Base-by-base conservation (phyloP, 2,113 vertebrate genomes). In the Anhinga anhinga region DNA sequence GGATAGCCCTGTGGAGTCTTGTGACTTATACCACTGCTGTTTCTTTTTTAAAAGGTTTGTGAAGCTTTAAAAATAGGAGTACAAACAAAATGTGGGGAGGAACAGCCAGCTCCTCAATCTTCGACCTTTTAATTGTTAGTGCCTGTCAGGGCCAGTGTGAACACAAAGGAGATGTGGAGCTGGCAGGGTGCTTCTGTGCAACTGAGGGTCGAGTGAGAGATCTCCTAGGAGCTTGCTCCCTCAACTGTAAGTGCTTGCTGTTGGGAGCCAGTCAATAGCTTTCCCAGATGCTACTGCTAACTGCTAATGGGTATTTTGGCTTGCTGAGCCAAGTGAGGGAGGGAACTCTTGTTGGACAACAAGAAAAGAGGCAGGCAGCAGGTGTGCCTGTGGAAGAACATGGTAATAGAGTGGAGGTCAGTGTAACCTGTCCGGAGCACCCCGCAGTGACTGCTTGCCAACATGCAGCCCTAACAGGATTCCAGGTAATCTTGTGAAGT, bases 11-110 rank as follows among this genome's bases (percentile, higher is more conserved):
- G 50, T 18, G 88, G 50, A 76, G 88, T 95, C 95, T 90, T 55
- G 92, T 96, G 96, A 97, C 92, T 92, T 55, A 32, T 7, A 82
- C 63, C 11, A 7, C 83, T 91, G 88, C 89, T 86, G 86, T 78
- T 95, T 36, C 91, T 94, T 58, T 88, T 86, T 74, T 78, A 65
- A 69, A 92, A 74, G 58, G 50, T 85, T 92, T 86, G 83, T 63
- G 76, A 84, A 65, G 94, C 83, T 85, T 93, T 86, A 95, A 96
- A 96, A 94, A 96, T 93, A 95, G 92, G 82, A 92, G 42, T 27
- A 55, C 76, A 92, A 94, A 88, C 88, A 81, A 93, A 90, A 88
- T 13, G 3, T 3, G 7, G 21, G 76, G 86, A 86, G 65, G 67
- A 96, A 34, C 50, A 55, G 88, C 15, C 86, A 86, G 77, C 77